Base-by-base conservation (phyloP, 2,888 invertebrate species). In the Apomyelois bistriatella region DNA sequence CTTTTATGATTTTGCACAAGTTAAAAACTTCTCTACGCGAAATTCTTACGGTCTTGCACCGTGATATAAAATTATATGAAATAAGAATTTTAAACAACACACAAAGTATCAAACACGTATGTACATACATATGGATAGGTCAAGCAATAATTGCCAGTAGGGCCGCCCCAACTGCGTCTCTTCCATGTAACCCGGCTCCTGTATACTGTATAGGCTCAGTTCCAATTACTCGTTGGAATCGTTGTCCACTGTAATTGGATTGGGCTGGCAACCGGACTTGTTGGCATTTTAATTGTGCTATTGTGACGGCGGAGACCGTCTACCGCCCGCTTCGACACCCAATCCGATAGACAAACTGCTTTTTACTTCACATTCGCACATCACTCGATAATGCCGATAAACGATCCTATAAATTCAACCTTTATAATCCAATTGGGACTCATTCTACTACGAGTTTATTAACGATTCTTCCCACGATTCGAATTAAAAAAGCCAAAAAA, bases 241-340 rank as follows among this genome's bases (percentile, higher is more conserved):
- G 87, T 84, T 87, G 86, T 88, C 84, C 84, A 78, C 82, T 83
- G 86, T 89, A 89, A 90, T 89, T 90, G 89, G 89, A 88, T 87
- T 89, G 86, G 87, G 76, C 82, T 79, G 85, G 88, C 86, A 79
- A 84, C 80, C 75, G 81, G 86, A 87, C 87, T 89, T 89, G 90
- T 89, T 87, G 90, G 90, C 88, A 89, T 89, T 90, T 90, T 90
- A 90, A 90, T 90, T 90, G 89, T 90, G 85, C 89, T 80, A 89
- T 90, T 90, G 89, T 90, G 89, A 89, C 85, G 85, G 76, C 74
- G 77, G 76, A 84, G 82, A 78, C 76, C 78, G 80, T 67, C 75
- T 71, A 73, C 75, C 76, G 76, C 74, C 78, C 72, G 75, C 70
- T 61, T 66, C 72, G 69, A 73, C 77, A 73, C 70, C 71, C 76